Evolutionary conservation across 2,113 vertebrate species (phyloP), one percentile per base, ranked within the genome.

Genomic region (Cricetomys ansorgei): DNA sequence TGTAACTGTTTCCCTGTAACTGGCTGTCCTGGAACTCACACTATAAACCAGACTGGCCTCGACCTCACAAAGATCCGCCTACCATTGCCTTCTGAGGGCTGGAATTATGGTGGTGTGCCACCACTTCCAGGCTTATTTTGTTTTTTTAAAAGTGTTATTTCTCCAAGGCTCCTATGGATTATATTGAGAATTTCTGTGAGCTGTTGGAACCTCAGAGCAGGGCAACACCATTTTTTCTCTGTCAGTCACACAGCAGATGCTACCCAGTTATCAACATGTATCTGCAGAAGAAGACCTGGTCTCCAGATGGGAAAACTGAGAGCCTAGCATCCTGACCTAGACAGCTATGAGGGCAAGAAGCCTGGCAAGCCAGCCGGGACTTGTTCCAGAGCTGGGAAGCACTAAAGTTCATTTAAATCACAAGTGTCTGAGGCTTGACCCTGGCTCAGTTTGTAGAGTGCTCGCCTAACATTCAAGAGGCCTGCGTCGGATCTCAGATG

Each of bases 131-230:
- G n/a, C n/a, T n/a, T n/a, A n/a, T n/a, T n/a, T n/a, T n/a, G n/a
- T n/a, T 59, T 81, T 81, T 81, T 40, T 81, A 59, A 85, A 88
- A 48, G 25, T 57, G 93, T 88, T 88, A 95, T 88, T 88, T 94
- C 75, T 10, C 76, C 64, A 27, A 37, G 4, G 4, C 57, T 53
- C 75, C 29, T 67, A 80, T 50, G 23, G 3, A 70, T 93, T 96
- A 88, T 16, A 64, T 29, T 67, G 77, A 69, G 83, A 65, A 53
- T 86, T 87, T 76, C 65, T 34, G 7, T 17, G 34, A n/a, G 43
- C 50, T 86, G 87, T 93, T 70, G 83, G 50, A 48, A 69, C 12
- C 55, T 92, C 59, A 19, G 59, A 48, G 57, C 64, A 76, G 75
- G 55, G 79, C 7, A 76, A 3, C 13, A 55, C 64, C 45, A 3